Conservation (phyloP, 2,113 vertebrate species). For the Gnathonemus echidnorhynchus region DNA sequence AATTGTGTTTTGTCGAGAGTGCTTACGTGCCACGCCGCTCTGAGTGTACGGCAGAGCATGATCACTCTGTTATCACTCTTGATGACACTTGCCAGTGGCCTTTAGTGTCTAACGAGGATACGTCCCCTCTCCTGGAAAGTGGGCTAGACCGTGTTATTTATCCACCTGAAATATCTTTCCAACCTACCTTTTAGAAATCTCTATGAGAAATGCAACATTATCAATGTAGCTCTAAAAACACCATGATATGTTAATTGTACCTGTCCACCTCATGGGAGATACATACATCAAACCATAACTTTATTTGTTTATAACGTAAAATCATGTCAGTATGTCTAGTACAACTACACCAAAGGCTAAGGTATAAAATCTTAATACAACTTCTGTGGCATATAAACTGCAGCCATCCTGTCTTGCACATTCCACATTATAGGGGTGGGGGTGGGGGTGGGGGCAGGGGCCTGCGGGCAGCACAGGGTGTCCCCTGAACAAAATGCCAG, state of each 20-base stretch:
- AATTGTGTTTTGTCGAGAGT: neutral
- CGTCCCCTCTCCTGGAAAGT: neutral
- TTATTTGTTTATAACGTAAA: neutral
- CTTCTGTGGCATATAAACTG: neutral
- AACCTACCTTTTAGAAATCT: neutral
- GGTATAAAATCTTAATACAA: neutral
- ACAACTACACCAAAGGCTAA: neutral
- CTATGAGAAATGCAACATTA: conserved; percentile 3
- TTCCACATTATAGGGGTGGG: neutral
- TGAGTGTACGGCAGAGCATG: neutral
- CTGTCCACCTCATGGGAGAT: neutral
- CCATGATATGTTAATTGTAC: neutral
- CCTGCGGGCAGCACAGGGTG: neutral
- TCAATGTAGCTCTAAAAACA: conserved; percentile 6
- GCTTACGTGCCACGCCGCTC: neutral
- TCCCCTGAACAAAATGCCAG: neutral
- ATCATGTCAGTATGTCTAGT: neutral
- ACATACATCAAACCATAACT: too few relatives aligned
- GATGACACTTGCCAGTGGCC: conserved; percentile 19
- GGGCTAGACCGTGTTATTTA: conserved; percentile 4
- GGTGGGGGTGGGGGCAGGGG: neutral
- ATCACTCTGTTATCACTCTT: conserved; percentile 10
- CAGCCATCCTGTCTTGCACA: neutral
- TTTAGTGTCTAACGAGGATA: conserved; percentile 7
- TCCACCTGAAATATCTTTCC: neutral